These are phyloP conservation scores for Volucella inanis DNA, from an alignment of 2,888 invertebrate species.

Conservation along the genomic window DNA sequence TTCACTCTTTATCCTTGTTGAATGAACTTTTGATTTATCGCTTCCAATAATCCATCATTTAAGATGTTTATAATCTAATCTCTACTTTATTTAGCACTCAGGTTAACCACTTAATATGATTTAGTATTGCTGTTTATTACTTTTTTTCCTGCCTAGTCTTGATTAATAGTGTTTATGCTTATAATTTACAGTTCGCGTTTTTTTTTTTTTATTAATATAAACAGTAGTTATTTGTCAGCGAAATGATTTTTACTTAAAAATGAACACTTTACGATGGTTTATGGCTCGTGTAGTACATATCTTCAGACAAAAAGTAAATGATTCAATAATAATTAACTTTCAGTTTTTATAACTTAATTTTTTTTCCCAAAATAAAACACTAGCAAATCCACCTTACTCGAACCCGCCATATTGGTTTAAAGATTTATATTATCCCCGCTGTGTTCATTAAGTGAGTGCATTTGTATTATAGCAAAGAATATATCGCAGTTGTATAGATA, in stretches of 20 bases:
- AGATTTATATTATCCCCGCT: slow-evolving; percentile 23
- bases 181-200: slow-evolving; percentile 13
- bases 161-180: slow-evolving; percentile 40
- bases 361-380: slow-evolving; percentile 66
- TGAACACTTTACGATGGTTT: background rate
- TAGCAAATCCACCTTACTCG: slow-evolving; percentile 46
- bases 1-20: background rate
- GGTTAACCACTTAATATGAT: too few relatives aligned
- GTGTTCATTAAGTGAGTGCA: slow-evolving; percentile 18
- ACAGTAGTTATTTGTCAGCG: slow-evolving; percentile 4
- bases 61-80: too few relatives aligned
- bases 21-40: background rate
- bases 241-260: background rate
- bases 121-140: background rate
- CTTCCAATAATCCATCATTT: background rate
- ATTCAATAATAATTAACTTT: slow-evolving; percentile 3
- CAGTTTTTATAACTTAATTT: slow-evolving; percentile 18
- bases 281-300: background rate
- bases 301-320: background rate
- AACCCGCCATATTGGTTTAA: slow-evolving; percentile 67
- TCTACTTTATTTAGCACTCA: too few relatives aligned
- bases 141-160: background rate
- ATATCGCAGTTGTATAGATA: too few relatives aligned
- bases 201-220: slow-evolving; percentile 16
- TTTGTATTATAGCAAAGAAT: background rate